Evolutionary conservation across 2,797 vertebrate genomes (phyloP), one percentile per base, ranked within the genome.

Genomic region (Alosa sapidissima): DNA sequence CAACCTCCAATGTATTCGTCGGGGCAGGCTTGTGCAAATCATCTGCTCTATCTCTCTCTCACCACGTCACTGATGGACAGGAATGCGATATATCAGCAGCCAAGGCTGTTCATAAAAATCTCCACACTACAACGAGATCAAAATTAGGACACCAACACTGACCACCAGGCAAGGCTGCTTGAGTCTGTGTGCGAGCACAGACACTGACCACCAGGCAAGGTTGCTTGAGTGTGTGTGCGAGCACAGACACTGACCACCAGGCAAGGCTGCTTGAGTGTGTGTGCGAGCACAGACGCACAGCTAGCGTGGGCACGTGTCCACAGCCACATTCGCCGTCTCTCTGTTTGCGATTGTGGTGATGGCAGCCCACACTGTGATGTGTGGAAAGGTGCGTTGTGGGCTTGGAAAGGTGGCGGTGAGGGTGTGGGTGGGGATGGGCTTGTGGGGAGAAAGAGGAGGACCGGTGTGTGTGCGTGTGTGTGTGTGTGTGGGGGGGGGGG

Each of bases 401-500:
- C 8, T 36, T 68, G 28, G 9, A 36, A 68, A 68, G 68, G 33
- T 75, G 68, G 68, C 5, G 62, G 9, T 11, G 24, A 9, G 33
- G 68, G 68, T 75, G 68, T 16, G 33, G 65, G 13, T 36, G 65
- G 65, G 9, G 28, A 28, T 33, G 28, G 2, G 65, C 9, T 14
- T 1, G 16, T 65, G 60, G 10, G 60, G 24, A 11, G 24, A 24
- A 58, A 13, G 41, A 41, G 41, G 41, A 41, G 41, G 41, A 41
- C 41, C 41, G 41, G 41, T 41, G 41, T 13, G 51, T 52, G 58
- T 24, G 21, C 24, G n/a, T 65, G 60, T 72, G 65, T 72, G 65
- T 72, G 65, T 72, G 65, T 68, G 28, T 1, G 65, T 14, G 33
- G 92, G 88, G 90, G 89, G 33, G 89, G 86, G 87, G 90, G 90